Conservation (phyloP, 2,888 invertebrate species). For the Lottia gigantea region DNA sequence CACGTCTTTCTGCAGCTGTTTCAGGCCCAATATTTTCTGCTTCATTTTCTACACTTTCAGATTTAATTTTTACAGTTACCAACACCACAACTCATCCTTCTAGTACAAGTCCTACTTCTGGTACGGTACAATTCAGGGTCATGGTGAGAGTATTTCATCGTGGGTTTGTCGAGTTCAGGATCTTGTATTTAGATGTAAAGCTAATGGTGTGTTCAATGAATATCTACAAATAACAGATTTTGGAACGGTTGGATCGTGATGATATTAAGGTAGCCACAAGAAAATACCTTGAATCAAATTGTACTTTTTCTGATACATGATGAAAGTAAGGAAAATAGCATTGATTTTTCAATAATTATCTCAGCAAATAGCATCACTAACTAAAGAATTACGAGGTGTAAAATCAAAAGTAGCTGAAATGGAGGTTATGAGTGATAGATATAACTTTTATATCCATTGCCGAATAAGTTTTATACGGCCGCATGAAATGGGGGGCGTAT, state of each 20-base stretch:
- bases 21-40: neutral
- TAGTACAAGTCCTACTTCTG: neutral
- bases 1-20: neutral
- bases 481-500: too few species aligned
- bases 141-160: neutral
- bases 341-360: neutral
- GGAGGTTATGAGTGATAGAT: neutral
- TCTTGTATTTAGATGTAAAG: neutral
- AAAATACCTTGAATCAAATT: too few species aligned
- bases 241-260: too few species aligned
- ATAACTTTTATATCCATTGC: too few species aligned
- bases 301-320: too few species aligned
- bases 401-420: neutral
- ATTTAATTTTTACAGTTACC: neutral
- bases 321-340: too few species aligned
- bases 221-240: neutral
- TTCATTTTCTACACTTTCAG: neutral
- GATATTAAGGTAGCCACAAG: too few species aligned
- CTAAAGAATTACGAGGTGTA: neutral
- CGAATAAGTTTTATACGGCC: too few species aligned
- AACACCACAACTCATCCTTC: neutral
- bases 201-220: neutral
- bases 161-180: constrained; percentile 3
- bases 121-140: neutral
- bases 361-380: neutral